Percentiles rank a stretch among this genome's conserved stretches.
Conservation (phyloP, 2,888 invertebrate species). For the Palloptera scutellata region DNA sequence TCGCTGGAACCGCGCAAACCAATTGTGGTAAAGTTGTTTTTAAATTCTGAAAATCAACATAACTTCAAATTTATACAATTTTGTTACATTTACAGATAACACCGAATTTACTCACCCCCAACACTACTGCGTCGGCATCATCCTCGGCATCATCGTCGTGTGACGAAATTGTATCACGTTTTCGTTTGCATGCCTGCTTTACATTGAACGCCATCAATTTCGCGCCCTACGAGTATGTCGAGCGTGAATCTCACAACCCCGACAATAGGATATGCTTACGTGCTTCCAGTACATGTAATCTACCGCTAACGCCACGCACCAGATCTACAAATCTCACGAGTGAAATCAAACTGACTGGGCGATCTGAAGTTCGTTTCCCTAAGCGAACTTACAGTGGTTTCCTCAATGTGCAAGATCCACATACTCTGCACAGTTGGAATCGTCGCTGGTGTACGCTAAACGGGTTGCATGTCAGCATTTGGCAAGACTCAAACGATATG, state of each 20-base stretch:
- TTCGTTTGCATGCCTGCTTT: constrained; percentile 59
- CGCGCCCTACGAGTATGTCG: constrained; percentile 52
- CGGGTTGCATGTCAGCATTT: constrained; percentile 64
- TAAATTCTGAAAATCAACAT: not conserved
- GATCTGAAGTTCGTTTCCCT: constrained; percentile 51
- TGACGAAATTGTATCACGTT: constrained; percentile 57
- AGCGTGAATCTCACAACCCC: constrained; percentile 37
- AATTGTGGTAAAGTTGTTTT: constrained; percentile 27
- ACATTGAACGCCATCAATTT: constrained; percentile 48
- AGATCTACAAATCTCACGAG: constrained; percentile 53
- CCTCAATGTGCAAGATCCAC: constrained; percentile 65
- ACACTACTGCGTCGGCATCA: constrained; percentile 35
- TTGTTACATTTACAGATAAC: constrained; percentile 29
- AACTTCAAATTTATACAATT: not conserved
- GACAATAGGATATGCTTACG: constrained; percentile 50
- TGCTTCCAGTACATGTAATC: constrained; percentile 38
- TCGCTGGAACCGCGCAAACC: constrained; percentile 45
- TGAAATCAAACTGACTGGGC: constrained; percentile 50
- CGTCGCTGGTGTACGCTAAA: constrained; percentile 67
- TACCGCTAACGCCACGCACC: constrained; percentile 20
- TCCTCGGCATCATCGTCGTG: constrained; percentile 40
- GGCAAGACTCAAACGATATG: constrained; percentile 66
- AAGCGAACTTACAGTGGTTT: constrained; percentile 63
- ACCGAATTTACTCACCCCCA: constrained; percentile 9
- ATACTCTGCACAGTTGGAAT: constrained; percentile 66